Conservation (phyloP, 2,113 vertebrate species). For the Pterocles orientalis region DNA sequence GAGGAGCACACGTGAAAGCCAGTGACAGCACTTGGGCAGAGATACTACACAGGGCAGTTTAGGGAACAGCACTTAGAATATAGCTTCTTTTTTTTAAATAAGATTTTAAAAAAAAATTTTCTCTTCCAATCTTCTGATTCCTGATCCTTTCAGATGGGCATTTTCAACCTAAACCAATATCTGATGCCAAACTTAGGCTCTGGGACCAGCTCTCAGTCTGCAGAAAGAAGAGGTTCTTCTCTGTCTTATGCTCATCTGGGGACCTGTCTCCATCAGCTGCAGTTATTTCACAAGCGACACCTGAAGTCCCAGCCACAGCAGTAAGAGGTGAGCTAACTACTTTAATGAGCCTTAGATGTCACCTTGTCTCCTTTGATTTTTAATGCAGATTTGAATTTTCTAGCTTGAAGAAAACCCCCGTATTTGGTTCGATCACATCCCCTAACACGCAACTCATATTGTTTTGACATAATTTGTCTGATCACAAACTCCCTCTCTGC, state of each 20-base stretch:
- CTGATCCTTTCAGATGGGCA: not conserved
- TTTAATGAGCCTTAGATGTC: not conserved
- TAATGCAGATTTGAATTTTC: not conserved
- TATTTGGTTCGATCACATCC: not conserved
- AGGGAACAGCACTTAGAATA: not conserved
- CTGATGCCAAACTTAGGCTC: not conserved
- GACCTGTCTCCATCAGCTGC: not conserved
- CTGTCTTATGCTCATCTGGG: not conserved
- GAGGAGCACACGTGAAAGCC: not conserved
- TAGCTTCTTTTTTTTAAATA: too few species aligned
- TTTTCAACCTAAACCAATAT: not conserved
- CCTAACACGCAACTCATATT: rapidly evolving
- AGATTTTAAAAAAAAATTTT: not conserved
- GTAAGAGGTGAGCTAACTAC: not conserved
- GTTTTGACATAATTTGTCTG: not conserved
- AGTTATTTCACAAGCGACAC: not conserved
- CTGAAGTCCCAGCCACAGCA: not conserved
- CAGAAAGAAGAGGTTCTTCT: not conserved
- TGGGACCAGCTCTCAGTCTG: not conserved
- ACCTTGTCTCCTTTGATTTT: not conserved
- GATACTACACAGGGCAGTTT: not conserved
- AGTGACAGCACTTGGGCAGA: not conserved
- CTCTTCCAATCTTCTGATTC: not conserved
- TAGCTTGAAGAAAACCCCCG: not conserved
- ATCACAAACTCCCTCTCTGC: not conserved